phyloP scores from a whole-genome alignment of 2,113 vertebrate species.

The Ascaphus truei region DNA sequence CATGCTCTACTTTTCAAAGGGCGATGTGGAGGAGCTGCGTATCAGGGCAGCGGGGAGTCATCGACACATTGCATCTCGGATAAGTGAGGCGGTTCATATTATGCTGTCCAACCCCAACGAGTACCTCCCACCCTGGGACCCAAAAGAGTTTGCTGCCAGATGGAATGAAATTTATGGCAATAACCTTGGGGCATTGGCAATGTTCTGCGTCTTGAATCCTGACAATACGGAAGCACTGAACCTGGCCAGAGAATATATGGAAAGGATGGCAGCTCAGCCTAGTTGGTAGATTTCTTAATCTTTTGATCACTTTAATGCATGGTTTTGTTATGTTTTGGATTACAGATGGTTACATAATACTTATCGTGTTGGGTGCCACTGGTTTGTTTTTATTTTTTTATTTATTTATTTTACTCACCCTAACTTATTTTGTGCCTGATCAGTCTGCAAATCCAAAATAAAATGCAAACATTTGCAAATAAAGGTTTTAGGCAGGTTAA shows the following conservation, averaged over 20 bases:
- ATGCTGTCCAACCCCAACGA: conserved; percentile 85
- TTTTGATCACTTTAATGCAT: conserved; percentile 57
- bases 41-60: conserved; percentile 68
- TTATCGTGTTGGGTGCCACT: not conserved
- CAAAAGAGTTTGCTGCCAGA: conserved; percentile 82
- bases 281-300: conserved; percentile 91
- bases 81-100: conserved; percentile 78
- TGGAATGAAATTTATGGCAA: conserved; percentile 98
- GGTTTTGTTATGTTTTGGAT: conserved; percentile 6
- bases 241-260: conserved; percentile 94
- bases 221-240: conserved; percentile 82
- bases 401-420: not conserved
- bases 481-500: too few species aligned
- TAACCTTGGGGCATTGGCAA: conserved; percentile 88
- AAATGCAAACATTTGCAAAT: too few species aligned
- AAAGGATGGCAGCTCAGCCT: conserved; percentile 98
- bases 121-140: conserved; percentile 93
- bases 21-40: conserved; percentile 75
- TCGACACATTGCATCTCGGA: conserved; percentile 68
- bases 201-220: conserved; percentile 93
- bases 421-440: too few species aligned
- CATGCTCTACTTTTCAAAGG: conserved; percentile 87
- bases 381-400: too few species aligned
- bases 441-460: not conserved
- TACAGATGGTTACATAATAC: too few species aligned